These are phyloP conservation scores for Acinonyx jubatus DNA, from an alignment of 2,113 vertebrate species.

Conservation along the genomic window DNA sequence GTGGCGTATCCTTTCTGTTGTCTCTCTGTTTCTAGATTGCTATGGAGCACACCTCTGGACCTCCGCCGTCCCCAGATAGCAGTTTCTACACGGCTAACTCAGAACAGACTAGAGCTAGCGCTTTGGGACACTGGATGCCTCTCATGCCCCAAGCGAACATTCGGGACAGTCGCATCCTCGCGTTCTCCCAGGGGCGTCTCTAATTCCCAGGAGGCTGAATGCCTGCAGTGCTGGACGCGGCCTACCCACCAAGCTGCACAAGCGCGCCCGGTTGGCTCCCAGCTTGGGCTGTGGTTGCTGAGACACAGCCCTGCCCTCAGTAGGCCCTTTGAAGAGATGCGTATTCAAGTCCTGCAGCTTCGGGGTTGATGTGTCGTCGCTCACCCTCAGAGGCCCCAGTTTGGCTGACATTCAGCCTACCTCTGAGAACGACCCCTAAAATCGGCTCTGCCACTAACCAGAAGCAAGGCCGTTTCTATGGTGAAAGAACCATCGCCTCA, in stretches of 20 bases:
- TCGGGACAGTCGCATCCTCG: background rate
- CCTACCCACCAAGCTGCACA: background rate
- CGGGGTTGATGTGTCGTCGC: background rate
- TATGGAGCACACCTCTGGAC: background rate
- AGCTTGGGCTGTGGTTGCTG: background rate
- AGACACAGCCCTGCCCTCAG: background rate
- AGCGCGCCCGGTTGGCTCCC: background rate
- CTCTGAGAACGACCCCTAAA: background rate
- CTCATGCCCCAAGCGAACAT: background rate
- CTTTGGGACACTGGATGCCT: background rate
- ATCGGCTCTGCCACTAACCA: background rate
- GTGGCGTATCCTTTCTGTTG: background rate
- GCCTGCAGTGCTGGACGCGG: background rate
- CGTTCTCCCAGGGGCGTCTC: background rate
- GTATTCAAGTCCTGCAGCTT: background rate
- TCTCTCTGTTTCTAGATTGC: background rate
- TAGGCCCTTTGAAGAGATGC: background rate
- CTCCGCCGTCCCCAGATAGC: background rate
- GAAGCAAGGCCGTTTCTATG: background rate
- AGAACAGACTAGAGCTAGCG: background rate
- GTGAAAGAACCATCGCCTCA: conserved; percentile 8
- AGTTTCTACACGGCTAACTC: conserved; percentile 25
- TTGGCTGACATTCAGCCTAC: background rate
- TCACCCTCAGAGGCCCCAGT: background rate
- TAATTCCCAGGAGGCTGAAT: background rate